These are phyloP conservation scores for Maniola hyperantus DNA, from an alignment of 2,888 invertebrate species.

Conservation along the genomic window DNA sequence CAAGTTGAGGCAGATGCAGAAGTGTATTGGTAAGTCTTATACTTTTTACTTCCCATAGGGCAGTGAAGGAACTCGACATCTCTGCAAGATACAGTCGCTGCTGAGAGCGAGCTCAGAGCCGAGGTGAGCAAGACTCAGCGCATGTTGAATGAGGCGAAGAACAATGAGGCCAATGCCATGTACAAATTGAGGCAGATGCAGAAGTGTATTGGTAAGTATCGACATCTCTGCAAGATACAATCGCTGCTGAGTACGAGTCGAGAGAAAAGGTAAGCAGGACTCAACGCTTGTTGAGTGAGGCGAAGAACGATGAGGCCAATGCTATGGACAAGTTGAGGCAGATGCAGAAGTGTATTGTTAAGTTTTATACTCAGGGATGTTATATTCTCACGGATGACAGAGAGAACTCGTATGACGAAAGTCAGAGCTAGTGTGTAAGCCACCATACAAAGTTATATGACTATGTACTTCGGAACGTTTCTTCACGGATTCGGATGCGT, in stretches of 20 bases:
- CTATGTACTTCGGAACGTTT: too few species aligned
- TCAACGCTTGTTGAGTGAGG: conserved; percentile 84
- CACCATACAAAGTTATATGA: too few species aligned
- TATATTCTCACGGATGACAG: too few species aligned
- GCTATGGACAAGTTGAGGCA: conserved; percentile 88
- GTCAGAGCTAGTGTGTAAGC: too few species aligned
- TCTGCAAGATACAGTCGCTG: conserved; percentile 85
- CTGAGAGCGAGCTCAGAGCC: conserved; percentile 90
- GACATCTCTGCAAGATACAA: conserved; percentile 90
- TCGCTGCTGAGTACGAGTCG: conserved; percentile 90
- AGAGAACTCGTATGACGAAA: too few species aligned
- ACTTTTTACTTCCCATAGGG: conserved; percentile 46
- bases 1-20: conserved; percentile 89
- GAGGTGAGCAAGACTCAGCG: conserved; percentile 84
- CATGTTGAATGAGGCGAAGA: conserved; percentile 86
- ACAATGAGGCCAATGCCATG: conserved; percentile 85
- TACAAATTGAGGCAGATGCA: conserved; percentile 90
- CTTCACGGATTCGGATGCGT: too few species aligned
- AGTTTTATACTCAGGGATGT: conserved; percentile 45
- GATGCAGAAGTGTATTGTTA: conserved; percentile 88
- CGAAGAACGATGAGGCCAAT: conserved; percentile 86
- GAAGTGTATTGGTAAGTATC: conserved; percentile 87
- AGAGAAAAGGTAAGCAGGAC: conserved; percentile 86
- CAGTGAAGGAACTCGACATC: conserved; percentile 91
- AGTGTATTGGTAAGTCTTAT: conserved; percentile 82